Evolutionary conservation across 2,797 vertebrate species (phyloP), one percentile per base, ranked within the genome.

Genomic region (Rhincodon typus): DNA sequence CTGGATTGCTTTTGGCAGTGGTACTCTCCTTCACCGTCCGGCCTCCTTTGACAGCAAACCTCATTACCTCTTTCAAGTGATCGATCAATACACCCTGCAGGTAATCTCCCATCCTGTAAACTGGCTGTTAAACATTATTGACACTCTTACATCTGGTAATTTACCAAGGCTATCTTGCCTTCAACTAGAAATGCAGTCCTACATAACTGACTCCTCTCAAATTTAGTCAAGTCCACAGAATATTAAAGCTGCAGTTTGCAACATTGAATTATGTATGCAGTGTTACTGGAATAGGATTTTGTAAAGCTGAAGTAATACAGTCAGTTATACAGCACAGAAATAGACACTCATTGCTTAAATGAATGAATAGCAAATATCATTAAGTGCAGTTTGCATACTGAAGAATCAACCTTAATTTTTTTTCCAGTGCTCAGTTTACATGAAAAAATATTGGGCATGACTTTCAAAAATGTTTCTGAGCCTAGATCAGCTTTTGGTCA

Each of bases 71-170:
- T 99, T 99, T 98, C 99, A 99, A 97, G 98, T 99, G 97, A 97
- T 99, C 96, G 99, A 99, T 98, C 98, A 98, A 96, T 98, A 99
- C 97, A 99, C 98, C 96, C 98, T 99, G 96, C 99, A 99, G 99
- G 99, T 99, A 97, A 97, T 50, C 27, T 53, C 17, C n/a, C 50
- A 50, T 19, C 38, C 77, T 70, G 53, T n/a, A 94, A 77, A 15
- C 4, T 93, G 13, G 38, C n/a, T 69, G 34, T 93, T 93, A 10
- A 38, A 69, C 25, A 27, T 93, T 93, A 34, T 74, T 95, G 21
- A 77, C 42, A 74, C 50, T 95, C 27, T 34, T 95, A 46, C 5
- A 5, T 42, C 94, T n/a, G 66, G 12, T 62, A 34, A 38, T 38
- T 0, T 96, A 96, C 88, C 62, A 86, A 50, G 38, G 94, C 96